Conservation (phyloP, 2,113 vertebrate species). For the Recurvirostra avosetta region DNA sequence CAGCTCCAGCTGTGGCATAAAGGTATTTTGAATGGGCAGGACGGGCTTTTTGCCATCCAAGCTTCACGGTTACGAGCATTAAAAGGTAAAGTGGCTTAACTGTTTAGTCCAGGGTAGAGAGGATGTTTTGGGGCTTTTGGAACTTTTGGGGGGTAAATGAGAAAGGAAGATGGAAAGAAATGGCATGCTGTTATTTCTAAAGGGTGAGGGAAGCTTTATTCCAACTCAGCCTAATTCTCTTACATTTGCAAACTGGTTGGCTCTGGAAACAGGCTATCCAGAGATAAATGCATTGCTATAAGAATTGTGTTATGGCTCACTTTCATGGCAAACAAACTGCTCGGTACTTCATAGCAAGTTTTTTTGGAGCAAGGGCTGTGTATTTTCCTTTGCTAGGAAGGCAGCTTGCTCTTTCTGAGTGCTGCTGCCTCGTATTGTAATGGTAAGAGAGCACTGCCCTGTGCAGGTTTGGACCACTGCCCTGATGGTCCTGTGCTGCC, state of each 20-base stretch:
- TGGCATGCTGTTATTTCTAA: background rate
- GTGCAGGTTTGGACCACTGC: background rate
- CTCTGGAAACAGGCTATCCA: background rate
- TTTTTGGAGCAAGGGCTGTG: background rate
- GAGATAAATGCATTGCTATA: background rate
- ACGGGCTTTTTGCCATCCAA: background rate
- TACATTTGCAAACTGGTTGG: background rate
- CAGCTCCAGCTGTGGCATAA: background rate
- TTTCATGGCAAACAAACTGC: background rate
- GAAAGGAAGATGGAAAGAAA: background rate
- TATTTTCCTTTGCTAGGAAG: background rate
- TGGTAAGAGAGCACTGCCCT: background rate
- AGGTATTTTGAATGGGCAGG: background rate
- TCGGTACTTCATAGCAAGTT: background rate
- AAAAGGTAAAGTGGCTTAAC: background rate
- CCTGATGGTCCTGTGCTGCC: background rate
- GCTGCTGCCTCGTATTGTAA: background rate
- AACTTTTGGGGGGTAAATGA: background rate
- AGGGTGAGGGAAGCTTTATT: background rate
- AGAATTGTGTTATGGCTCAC: background rate
- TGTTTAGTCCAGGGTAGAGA: background rate
- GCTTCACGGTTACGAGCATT: background rate
- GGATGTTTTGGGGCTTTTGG: background rate
- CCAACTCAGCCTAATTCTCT: background rate
- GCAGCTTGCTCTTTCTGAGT: background rate